Evolutionary conservation across 2,888 invertebrate genomes (phyloP).

Genomic region (Antitype chi): DNA sequence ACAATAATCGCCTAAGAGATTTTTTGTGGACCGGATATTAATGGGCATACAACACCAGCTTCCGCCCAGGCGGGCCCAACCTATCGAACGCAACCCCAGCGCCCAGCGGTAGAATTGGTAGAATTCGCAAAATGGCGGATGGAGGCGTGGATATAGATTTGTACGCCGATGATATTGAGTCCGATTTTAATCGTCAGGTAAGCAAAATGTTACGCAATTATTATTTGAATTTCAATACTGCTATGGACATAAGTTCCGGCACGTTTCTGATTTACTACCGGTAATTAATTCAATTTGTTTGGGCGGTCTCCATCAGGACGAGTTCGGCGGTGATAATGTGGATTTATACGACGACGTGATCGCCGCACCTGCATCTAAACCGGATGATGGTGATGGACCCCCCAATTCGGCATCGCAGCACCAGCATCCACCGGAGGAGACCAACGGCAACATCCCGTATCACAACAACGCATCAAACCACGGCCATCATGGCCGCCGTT

Average conservation of each 20-base stretch:
- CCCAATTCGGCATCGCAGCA: slow-evolving; percentile 90
- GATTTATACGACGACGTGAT: slow-evolving; percentile 99
- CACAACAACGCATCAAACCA: slow-evolving; percentile 93
- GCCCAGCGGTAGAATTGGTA: background rate
- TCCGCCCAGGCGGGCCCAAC: slow-evolving; percentile 34
- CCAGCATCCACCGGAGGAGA: slow-evolving; percentile 91
- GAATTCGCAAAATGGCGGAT: slow-evolving; percentile 95
- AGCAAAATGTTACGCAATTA: slow-evolving; percentile 70
- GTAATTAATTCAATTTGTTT: slow-evolving; percentile 44
- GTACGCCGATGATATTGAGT: slow-evolving; percentile 98
- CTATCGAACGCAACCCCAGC: background rate
- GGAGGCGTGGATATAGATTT: slow-evolving; percentile 98
- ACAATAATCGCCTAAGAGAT: slow-evolving; percentile 28
- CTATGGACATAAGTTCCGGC: slow-evolving; percentile 36
- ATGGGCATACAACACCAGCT: slow-evolving; percentile 26
- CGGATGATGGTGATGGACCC: slow-evolving; percentile 90
- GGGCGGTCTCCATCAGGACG: slow-evolving; percentile 91
- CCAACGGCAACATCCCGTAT: slow-evolving; percentile 93
- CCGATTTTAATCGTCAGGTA: slow-evolving; percentile 94
- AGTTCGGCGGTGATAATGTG: slow-evolving; percentile 96
- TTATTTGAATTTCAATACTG: background rate
- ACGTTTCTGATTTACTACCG: background rate
- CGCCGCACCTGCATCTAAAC: slow-evolving; percentile 93
- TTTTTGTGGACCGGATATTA: background rate
- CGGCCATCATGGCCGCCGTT: slow-evolving; percentile 94